phyloP scores from a whole-genome alignment of 2,113 vertebrate species.

The Anhinga anhinga region DNA sequence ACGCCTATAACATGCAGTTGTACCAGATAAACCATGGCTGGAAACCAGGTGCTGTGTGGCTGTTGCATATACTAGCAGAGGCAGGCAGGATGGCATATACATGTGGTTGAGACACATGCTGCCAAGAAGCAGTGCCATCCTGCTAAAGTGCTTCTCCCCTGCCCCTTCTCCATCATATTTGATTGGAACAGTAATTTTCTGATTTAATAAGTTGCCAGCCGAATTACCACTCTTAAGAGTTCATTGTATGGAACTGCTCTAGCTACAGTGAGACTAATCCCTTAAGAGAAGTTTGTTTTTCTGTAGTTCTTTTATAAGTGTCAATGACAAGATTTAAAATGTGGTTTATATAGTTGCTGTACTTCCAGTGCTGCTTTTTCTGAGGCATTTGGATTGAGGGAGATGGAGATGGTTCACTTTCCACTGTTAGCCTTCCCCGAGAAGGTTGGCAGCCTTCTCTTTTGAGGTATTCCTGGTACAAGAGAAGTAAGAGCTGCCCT shows the following conservation, averaged over 20 bases:
- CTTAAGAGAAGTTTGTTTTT: background rate
- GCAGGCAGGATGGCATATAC: background rate
- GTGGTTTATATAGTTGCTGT: background rate
- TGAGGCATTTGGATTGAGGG: background rate
- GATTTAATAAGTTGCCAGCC: background rate
- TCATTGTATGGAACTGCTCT: background rate
- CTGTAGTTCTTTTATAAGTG: background rate
- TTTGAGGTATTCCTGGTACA: background rate
- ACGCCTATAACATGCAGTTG: background rate
- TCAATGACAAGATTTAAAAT: background rate
- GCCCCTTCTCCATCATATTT: background rate
- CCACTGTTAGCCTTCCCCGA: background rate
- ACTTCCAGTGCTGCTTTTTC: background rate
- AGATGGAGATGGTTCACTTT: background rate
- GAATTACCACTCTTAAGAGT: background rate
- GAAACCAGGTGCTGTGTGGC: background rate
- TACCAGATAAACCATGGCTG: background rate
- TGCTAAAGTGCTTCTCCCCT: background rate
- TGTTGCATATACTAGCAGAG: background rate
- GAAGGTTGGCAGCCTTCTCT: background rate
- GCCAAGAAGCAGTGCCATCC: background rate
- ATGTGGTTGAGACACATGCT: rapidly evolving
- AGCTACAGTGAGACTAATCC: background rate
- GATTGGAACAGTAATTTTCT: background rate
- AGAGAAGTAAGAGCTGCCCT: background rate